Percentiles rank a stretch among this genome's conserved stretches.
Conservation (phyloP, 64 coral and sea anemone species). For the Trachythela sp. region DNA sequence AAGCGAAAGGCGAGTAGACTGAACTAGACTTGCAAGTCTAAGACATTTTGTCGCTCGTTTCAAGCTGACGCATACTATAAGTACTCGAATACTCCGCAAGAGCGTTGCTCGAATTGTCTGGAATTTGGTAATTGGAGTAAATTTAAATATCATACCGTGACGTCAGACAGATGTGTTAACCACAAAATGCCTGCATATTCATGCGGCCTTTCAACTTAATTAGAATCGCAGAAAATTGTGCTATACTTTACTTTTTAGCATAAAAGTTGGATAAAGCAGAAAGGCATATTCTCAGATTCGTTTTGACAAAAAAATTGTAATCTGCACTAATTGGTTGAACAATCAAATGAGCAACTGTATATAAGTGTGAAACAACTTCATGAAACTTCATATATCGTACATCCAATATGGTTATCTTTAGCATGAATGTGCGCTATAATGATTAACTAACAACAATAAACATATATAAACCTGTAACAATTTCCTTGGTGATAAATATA, state of each 20-base stretch:
- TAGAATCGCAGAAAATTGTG: not conserved
- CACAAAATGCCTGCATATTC: not conserved
- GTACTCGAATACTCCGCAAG: not conserved
- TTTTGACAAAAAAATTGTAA: too few relatives aligned
- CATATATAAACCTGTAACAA: too few relatives aligned
- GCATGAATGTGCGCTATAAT: too few relatives aligned
- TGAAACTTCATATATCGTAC: too few relatives aligned
- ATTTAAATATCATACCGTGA: not conserved
- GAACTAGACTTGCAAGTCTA: not conserved
- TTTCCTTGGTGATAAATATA: too few relatives aligned
- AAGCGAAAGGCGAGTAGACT: not conserved
- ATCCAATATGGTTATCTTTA: too few relatives aligned
- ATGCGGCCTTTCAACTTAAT: not conserved
- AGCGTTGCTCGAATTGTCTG: conserved; percentile 1
- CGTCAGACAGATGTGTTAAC: not conserved
- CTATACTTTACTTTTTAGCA: not conserved
- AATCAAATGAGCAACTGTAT: too few relatives aligned
- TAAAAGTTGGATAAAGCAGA: too few relatives aligned
- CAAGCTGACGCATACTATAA: not conserved
- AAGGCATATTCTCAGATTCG: too few relatives aligned
- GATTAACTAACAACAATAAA: too few relatives aligned
- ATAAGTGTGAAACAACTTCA: too few relatives aligned
- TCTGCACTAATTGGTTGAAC: too few relatives aligned
- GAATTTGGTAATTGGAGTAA: not conserved
- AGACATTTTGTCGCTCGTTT: not conserved